Evolutionary conservation across 2,888 invertebrate species (phyloP).

Genomic region (Digitonthophagus gazella): DNA sequence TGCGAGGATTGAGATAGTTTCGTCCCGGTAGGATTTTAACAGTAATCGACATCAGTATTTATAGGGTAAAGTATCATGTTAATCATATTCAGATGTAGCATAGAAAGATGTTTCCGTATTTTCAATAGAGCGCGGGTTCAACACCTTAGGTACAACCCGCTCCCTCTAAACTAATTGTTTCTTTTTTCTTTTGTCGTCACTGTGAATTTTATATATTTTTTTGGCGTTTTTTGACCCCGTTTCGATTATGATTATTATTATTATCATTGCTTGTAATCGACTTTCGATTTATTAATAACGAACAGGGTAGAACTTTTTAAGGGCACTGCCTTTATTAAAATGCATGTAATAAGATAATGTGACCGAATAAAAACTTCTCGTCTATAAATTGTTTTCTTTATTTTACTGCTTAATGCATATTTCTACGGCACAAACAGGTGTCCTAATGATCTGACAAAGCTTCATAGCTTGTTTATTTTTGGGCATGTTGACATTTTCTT

Average conservation of each 20-base stretch:
- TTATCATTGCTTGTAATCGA: constrained; percentile 3
- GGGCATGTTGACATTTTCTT: too few species aligned
- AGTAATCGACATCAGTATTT: constrained; percentile 23
- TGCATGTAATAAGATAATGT: constrained; percentile 33
- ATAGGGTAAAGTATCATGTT: constrained; percentile 25
- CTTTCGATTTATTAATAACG: constrained; percentile 18
- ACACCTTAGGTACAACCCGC: too few species aligned
- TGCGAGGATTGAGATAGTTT: constrained; percentile 1
- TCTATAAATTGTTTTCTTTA: neutral
- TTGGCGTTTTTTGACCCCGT: constrained; percentile 4
- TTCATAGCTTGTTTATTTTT: too few species aligned
- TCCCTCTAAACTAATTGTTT: neutral
- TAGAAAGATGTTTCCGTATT: constrained; percentile 19
- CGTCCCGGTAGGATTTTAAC: constrained; percentile 1
- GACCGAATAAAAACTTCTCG: neutral
- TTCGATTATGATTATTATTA: neutral
- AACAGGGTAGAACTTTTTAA: constrained; percentile 40
- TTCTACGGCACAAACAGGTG: too few species aligned
- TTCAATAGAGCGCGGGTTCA: constrained; percentile 16
- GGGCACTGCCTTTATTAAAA: constrained; percentile 39
- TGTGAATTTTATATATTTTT: constrained; percentile 2
- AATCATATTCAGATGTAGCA: constrained; percentile 19
- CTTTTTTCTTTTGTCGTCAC: neutral
- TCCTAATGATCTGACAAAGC: too few species aligned
- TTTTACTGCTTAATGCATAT: too few species aligned